Percentiles rank a stretch among this genome's conserved stretches.
phyloP scores from a whole-genome alignment of 2,797 vertebrate genomes.

The Nyctibius grandis region DNA sequence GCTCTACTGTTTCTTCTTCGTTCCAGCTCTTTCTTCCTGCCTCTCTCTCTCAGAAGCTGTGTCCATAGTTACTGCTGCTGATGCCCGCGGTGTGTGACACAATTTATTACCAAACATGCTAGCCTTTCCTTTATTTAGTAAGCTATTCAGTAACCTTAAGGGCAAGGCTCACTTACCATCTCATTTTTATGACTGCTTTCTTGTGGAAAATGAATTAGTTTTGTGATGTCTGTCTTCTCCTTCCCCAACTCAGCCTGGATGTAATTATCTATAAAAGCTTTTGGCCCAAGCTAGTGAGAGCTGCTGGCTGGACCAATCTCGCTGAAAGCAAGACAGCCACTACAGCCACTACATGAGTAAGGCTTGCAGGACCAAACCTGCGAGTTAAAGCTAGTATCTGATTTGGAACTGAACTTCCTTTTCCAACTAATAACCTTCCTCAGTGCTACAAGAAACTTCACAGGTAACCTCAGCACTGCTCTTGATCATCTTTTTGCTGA shows the following conservation, averaged over 20 bases:
- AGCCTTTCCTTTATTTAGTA: slow-evolving; percentile 15
- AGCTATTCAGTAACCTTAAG: not conserved
- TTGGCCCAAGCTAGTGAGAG: not conserved
- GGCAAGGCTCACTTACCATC: not conserved
- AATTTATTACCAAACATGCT: not conserved
- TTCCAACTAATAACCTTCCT: not conserved
- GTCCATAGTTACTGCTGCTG: not conserved
- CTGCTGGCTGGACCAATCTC: not conserved
- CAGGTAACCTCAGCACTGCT: not conserved
- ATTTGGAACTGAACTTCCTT: slow-evolving; percentile 22
- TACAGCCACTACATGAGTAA: not conserved
- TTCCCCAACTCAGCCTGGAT: not conserved
- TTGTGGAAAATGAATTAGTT: slow-evolving; percentile 15
- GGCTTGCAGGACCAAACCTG: slow-evolving; percentile 26
- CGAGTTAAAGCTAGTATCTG: not conserved
- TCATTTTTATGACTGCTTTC: slow-evolving; percentile 12
- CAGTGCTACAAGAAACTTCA: not conserved
- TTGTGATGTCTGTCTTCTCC: not conserved
- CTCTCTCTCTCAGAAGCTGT: not conserved
- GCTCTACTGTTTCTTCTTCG: not conserved
- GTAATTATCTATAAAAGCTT: not conserved
- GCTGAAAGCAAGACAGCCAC: slow-evolving; percentile 11
- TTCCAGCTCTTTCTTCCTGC: not conserved
- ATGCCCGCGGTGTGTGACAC: not conserved
- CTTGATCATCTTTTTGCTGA: not conserved